Percentiles rank a stretch among this genome's conserved stretches.
Conservation (phyloP, 2,888 invertebrate genomes). For the Tricholauxania praeusta region DNA sequence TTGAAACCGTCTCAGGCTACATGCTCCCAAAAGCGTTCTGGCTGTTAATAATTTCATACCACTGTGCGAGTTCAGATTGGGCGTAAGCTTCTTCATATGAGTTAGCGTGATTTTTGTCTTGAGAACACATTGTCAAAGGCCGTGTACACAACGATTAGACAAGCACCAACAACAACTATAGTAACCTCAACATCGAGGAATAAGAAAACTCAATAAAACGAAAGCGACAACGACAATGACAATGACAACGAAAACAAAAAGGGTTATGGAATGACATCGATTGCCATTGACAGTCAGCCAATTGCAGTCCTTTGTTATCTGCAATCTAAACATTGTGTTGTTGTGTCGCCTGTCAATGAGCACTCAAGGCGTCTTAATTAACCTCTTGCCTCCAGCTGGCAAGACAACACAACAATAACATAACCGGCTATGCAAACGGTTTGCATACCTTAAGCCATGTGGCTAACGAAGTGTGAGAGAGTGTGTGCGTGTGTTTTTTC, state of each 20-base stretch:
- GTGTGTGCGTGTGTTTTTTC: no score
- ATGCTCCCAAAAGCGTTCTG: no score
- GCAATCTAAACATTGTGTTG: slow-evolving; percentile 16
- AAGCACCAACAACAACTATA: neutral
- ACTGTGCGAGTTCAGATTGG: no score
- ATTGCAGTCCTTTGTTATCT: slow-evolving; percentile 21
- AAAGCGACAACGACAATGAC: no score
- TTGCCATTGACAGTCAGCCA: slow-evolving; percentile 29
- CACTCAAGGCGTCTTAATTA: slow-evolving; percentile 27
- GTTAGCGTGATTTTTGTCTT: slow-evolving; percentile 17
- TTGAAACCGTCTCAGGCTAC: no score
- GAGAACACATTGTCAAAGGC: neutral
- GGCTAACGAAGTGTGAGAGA: no score
- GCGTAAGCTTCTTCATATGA: neutral
- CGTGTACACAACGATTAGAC: neutral
- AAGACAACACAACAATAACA: slow-evolving; percentile 1
- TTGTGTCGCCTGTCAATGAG: neutral
- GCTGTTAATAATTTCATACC: no score
- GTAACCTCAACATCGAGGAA: neutral
- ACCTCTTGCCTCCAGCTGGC: neutral
- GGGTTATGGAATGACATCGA: slow-evolving; percentile 12
- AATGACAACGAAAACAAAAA: neutral
- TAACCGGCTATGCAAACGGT: neutral
- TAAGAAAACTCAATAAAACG: neutral
- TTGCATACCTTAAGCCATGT: neutral